phyloP scores from a whole-genome alignment of 2,797 vertebrate species.

The Crypturellus tataupa region DNA sequence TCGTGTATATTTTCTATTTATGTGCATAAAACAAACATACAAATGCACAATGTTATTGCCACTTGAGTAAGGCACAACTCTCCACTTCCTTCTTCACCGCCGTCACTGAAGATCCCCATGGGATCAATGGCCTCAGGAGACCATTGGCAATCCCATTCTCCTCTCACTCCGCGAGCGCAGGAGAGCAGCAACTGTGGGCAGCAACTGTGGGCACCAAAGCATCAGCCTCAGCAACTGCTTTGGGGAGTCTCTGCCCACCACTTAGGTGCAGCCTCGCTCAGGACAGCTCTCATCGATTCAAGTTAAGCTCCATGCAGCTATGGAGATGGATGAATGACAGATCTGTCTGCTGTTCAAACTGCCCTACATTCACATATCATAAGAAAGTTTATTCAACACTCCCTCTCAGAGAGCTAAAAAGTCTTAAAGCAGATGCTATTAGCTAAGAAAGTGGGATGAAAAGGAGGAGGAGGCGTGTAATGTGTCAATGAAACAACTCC shows the following conservation, averaged over 20 bases:
- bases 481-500: not conserved
- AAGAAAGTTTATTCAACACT: not conserved
- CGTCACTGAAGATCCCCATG: not conserved
- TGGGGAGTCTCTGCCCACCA: not conserved
- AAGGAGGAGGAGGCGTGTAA: not conserved
- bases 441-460: not conserved
- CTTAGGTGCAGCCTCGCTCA: not conserved
- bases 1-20: not conserved
- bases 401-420: not conserved
- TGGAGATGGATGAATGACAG: not conserved
- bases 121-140: not conserved
- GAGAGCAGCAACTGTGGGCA: fast-evolving
- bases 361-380: not conserved
- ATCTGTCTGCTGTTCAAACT: not conserved
- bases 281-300: not conserved
- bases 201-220: fast-evolving
- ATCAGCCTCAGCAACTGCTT: fast-evolving
- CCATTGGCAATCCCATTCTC: not conserved
- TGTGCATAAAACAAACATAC: not conserved
- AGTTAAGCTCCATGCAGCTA: not conserved
- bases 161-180: not conserved
- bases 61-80: not conserved
- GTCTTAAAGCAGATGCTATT: not conserved
- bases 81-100: not conserved
- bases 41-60: not conserved